phyloP scores from a whole-genome alignment of 2,888 invertebrate species.

The Drosophila meridiana region DNA sequence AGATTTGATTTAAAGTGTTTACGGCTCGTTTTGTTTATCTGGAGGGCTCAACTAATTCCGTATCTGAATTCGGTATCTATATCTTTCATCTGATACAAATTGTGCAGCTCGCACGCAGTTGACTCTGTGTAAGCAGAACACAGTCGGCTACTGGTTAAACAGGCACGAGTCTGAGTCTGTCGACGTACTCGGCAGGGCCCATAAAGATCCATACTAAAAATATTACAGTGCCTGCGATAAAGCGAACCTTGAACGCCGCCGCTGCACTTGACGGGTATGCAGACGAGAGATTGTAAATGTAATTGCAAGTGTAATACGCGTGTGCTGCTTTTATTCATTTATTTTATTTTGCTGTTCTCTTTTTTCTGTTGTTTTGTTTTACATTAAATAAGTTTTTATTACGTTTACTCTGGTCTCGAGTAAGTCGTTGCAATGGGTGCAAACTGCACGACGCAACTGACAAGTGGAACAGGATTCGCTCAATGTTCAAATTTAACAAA shows the following conservation, averaged over 20 bases:
- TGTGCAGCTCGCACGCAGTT: conserved; percentile 19
- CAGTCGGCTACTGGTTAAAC: conserved; percentile 33
- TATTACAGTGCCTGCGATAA: conserved; percentile 21
- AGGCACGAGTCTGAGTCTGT: conserved; percentile 26
- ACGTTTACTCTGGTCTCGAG: neutral
- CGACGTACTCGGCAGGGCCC: conserved; percentile 12
- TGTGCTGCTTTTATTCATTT: conserved; percentile 3
- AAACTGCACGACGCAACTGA: conserved; percentile 1
- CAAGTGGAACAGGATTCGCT: neutral
- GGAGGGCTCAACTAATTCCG: conserved; percentile 38
- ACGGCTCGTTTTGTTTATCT: conserved; percentile 48
- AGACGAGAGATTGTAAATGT: conserved; percentile 14
- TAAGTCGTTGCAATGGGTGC: neutral
- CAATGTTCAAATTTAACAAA: neutral
- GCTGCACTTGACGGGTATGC: conserved; percentile 22
- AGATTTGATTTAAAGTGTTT: conserved; percentile 60
- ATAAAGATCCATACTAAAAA: conserved; percentile 32
- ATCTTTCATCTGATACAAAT: conserved; percentile 34
- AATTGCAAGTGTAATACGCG: conserved; percentile 18
- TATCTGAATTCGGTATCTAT: conserved; percentile 40
- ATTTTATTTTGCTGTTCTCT: neutral
- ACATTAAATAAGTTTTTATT: conserved; percentile 9
- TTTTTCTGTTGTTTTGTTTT: neutral
- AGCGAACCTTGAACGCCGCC: conserved; percentile 31
- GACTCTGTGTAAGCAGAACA: neutral